Evolutionary conservation across 2,888 invertebrate species (phyloP), one percentile per base, ranked within the genome.

Genomic region (Trichogramma dendrolimi): DNA sequence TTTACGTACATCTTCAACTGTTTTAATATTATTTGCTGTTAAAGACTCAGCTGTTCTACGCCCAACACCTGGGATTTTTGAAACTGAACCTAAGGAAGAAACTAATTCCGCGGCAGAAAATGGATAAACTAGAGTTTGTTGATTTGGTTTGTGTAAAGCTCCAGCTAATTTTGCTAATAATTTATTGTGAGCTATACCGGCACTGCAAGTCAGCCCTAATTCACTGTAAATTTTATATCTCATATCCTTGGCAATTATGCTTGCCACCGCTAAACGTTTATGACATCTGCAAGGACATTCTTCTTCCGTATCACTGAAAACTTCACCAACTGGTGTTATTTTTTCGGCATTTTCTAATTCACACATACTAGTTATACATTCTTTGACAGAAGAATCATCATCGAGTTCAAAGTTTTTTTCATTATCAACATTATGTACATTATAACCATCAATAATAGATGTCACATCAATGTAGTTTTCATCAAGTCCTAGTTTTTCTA

Each of bases 391-490:
- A 49, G 6, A 39, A 44, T 52, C 61, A 14, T 59, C 57, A 53
- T 64, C 50, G 42, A 53, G n/a, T 47, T 59, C 60, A 51, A 58
- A 43, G 55, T 55, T 61, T 65, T 61, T 64, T 41, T 58, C 60
- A 59, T 56, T 62, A 59, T 61, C 42, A 55, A 27, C 50, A 47
- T 54, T 56, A 5, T 5, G 10, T 47, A 61, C 67, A 40, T 68
- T 64, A 6, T 70, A 67, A 42, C 73, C 73, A 67, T 82, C 81
- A 51, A 90, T 85, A 72, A 88, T 74, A 61, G 85, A 83, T 67
- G 90, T 88, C 67, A 92, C 87, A 81, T 94, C 93, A 70, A 93
- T 81, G 77, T 84, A 93, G 76, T 91, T 92, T 77, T 94, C 94
- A 80, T 94, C 93, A 73, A 93, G 84, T 10, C 93, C 92, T 59